Evolutionary conservation across 2,797 vertebrate species (phyloP), one percentile per base, ranked within the genome.

Genomic region (Chelonia mydas): DNA sequence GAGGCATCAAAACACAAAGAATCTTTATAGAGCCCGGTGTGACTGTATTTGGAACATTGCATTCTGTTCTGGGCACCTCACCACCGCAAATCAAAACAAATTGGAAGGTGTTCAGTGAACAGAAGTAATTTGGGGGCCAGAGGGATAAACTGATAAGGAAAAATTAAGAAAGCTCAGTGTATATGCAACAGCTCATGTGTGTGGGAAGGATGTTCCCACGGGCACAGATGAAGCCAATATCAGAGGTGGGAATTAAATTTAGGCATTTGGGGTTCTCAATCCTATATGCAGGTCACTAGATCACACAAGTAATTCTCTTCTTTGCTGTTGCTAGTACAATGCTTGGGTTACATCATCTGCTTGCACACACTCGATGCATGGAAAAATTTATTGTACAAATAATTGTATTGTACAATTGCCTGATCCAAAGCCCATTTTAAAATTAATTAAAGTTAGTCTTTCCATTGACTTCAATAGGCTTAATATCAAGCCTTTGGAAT

Each of bases 211-310:
- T 57, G n/a, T n/a, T n/a, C n/a, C 6, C 45, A 84, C 84, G 91
- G 0, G 2, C 1, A 17, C 5, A 83, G 5, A 83, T 50, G 13
- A 5, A 5, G 3, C 8, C 16, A 3, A 37, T 87, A 3, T 0
- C 0, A 0, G 37, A 37, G 33, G 80, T 84, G 41, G 59, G 33
- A 68, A 33, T 6, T 0, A 0, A 88, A 84, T 0, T 2, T 28
- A 80, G 6, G 47, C 21, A 94, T 23, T 2, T 1, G 2, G 33
- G 88, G 4, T 41, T 81, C 55, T 45, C 6, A 85, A 12, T 31
- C 54, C 77, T 65, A 74, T 1, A 61, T 7, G 50, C 28, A 33
- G 41, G 5, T 55, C 5, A 37, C n/a, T 72, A 37, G n/a, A 37
- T 72, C 65, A 72, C 65, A 72, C 19, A 72, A 72, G 5, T 72